Evolutionary conservation across 2,113 vertebrate genomes (phyloP), one percentile per base, ranked within the genome.

Genomic region (Lathamus discolor): DNA sequence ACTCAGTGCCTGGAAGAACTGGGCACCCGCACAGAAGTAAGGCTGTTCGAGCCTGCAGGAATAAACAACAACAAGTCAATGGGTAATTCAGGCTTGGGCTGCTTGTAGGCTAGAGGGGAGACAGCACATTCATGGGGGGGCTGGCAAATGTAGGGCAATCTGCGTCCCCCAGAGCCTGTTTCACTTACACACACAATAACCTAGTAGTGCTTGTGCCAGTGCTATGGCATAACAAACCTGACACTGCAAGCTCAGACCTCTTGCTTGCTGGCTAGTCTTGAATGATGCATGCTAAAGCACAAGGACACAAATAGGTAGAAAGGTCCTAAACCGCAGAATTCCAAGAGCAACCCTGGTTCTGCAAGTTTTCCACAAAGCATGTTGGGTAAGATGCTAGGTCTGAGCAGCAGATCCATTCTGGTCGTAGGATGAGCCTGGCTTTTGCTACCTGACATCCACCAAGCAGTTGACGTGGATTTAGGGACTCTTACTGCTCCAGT

Each of bases 1-100:
- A 95, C 98, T 98, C 92, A 99, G 97, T 4, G 99, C 99, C 95
- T 99, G 98, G 85, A 99, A 99, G 98, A 99, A 99, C 66, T 98
- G 97, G 0, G 97, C 75, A 1, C 98, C 99, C 25, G 99, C 99
- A 5, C 97, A 99, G 96, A 99, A 98, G 94, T 99, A 99, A 1
- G 99, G 99, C 98, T 99, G 99, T 96, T 99, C 99, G 63, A 99
- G 98, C 97, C 99, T 99, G 96, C 7, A 11, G 83, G 88, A 29
- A 83, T 23, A 95, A 86, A 96, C 37, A 93, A 61, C 72, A 89
- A 67, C 66, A 86, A 72, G 41, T 88, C 95, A 80, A 52, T 11
- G 68, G 83, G 83, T 62, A 43, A 80, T 44, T 79, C 62, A 46
- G 2, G 41, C n/a, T 49, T 10, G n/a, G 55, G 74, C 9, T 0